Base-by-base conservation (phyloP, 2,888 invertebrate species). In the Eristalis intricaria region DNA sequence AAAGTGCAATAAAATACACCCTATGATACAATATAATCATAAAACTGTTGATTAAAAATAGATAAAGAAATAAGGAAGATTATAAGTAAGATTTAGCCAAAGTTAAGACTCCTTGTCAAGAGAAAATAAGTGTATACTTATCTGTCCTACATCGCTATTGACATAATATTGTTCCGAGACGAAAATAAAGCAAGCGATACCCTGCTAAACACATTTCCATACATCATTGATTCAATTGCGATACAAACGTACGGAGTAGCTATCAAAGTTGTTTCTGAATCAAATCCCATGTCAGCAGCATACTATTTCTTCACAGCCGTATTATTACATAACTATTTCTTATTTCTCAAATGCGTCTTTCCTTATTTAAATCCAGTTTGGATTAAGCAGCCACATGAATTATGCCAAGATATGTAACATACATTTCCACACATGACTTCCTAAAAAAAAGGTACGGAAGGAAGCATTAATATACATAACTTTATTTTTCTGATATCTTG, bases 391-490 rank as follows among this genome's bases (percentile, higher is more conserved):
- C 65, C 58, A 73, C 43, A 38, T 38, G 63, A 58, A 40, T 68
- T 68, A 66, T 80, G 60, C 68, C 76, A 81, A 77, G 29, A 50
- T 35, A 66, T 23, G 29, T 58, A 68, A 19, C 19, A 71, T 32
- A 43, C 58, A 19, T 64, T 64, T 32, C 56, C 38, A 15, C 35
- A 11, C 7, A 50, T 22, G 50, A 56, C 43, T 76, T 71, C 26
- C 58, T 38, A 43, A 69, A 73, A 69, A 23, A 81, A n/a, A n/a
- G n/a, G n/a, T 74, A 77, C 81, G 85, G 85, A 85, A 85, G 85
- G 73, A 85, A 85, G 64, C 15, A 40, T 63, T 5, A n/a, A 58
- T 58, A n/a, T n/a, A n/a, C n/a, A 66, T 68, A 56, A n/a, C 56
- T 56, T 68, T 75, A 68, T 66, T 32, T 75, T 50, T 79, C 75